phyloP scores from a whole-genome alignment of 2,113 vertebrate species.

The Marcusenius ussheri region DNA sequence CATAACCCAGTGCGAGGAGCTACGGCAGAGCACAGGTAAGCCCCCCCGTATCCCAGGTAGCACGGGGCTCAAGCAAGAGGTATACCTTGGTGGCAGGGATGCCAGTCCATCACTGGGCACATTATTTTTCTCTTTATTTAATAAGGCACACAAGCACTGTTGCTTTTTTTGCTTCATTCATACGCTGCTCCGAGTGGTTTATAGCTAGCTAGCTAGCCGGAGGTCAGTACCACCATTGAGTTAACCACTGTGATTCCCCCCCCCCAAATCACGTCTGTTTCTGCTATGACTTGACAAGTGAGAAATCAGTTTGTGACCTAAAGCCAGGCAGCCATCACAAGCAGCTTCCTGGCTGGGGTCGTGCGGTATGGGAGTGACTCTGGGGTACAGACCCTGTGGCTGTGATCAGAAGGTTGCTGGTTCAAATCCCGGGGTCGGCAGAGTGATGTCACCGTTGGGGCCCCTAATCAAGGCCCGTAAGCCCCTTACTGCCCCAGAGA shows the following conservation, averaged over 20 bases:
- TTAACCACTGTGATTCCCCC: not conserved
- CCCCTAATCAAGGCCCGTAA: not conserved
- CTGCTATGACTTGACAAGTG: not conserved
- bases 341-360: not conserved
- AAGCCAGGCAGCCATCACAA: not conserved
- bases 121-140: not conserved
- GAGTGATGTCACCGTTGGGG: not conserved
- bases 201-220: not conserved
- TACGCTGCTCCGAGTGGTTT: not conserved
- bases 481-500: not conserved
- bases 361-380: not conserved
- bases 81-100: not conserved
- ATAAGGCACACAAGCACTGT: not conserved
- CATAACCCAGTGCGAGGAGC: slow-evolving; percentile 88
- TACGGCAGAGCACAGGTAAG: slow-evolving; percentile 79
- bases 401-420: not conserved
- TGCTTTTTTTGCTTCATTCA: not conserved
- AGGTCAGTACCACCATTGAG: not conserved
- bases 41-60: not conserved
- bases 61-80: not conserved
- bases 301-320: not conserved
- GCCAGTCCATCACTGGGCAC: not conserved
- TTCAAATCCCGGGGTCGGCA: not conserved
- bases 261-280: not conserved
- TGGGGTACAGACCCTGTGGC: not conserved